These are phyloP conservation scores for Bombylius major DNA, from an alignment of 2,888 invertebrate genomes.

Conservation along the genomic window DNA sequence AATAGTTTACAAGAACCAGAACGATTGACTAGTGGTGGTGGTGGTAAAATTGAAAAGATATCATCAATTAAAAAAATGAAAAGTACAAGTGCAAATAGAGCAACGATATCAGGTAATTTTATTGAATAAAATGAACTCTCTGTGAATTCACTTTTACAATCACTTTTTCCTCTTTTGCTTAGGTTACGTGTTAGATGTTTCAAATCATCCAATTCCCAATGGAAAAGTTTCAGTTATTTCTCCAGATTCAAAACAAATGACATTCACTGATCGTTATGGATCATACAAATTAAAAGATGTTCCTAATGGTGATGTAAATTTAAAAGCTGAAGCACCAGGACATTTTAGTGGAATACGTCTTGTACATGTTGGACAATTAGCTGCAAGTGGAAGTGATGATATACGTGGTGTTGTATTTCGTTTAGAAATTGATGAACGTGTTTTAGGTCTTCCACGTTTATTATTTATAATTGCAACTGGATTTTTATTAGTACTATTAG, in stretches of 20 bases:
- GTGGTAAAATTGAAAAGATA: not conserved
- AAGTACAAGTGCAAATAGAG: not conserved
- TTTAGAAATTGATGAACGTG: slow-evolving; percentile 49
- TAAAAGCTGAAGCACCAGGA: slow-evolving; percentile 46
- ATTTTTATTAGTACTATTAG: slow-evolving; percentile 28
- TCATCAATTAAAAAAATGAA: not conserved
- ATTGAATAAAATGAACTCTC: too few species aligned
- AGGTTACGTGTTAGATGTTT: slow-evolving; percentile 47
- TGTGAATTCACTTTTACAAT: not conserved
- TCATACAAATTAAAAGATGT: slow-evolving; percentile 21
- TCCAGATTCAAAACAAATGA: slow-evolving; percentile 31
- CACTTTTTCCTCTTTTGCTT: not conserved
- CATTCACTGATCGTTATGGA: slow-evolving; percentile 28
- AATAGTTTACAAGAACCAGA: not conserved
- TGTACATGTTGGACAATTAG: slow-evolving; percentile 23
- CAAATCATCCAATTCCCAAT: slow-evolving; percentile 44
- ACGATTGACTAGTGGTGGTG: not conserved
- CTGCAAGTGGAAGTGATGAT: slow-evolving; percentile 10
- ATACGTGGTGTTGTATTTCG: slow-evolving; percentile 53
- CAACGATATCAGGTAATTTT: slow-evolving; percentile 13
- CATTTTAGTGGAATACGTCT: slow-evolving; percentile 40
- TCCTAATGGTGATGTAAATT: slow-evolving; percentile 36
- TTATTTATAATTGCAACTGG: slow-evolving; percentile 64
- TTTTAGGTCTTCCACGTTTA: slow-evolving; percentile 63
- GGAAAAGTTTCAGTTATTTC: slow-evolving; percentile 40